Evolutionary conservation across 2,888 invertebrate species (phyloP).

Genomic region (Sclerodermus sp.): DNA sequence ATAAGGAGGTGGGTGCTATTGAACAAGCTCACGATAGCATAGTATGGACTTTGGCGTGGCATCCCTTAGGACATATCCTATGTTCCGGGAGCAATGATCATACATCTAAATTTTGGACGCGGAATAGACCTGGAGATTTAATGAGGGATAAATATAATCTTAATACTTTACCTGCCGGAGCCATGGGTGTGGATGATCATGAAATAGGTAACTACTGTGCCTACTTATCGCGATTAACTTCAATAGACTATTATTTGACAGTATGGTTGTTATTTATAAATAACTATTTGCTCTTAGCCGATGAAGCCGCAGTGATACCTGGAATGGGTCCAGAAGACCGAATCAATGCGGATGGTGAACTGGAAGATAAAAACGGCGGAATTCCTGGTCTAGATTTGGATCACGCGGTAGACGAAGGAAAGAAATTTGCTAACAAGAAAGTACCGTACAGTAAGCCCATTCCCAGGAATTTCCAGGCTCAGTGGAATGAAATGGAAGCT

Average conservation of each 20-base stretch:
- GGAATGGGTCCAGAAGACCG: slow-evolving; percentile 99
- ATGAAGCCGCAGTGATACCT: slow-evolving; percentile 82
- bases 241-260: no score
- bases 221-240: no score
- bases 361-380: slow-evolving; percentile 56
- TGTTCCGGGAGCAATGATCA: slow-evolving; percentile 99
- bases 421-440: slow-evolving; percentile 70
- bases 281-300: slow-evolving; percentile 52
- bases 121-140: slow-evolving; percentile 96
- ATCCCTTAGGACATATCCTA: slow-evolving; percentile 97
- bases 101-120: slow-evolving; percentile 98
- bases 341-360: slow-evolving; percentile 64
- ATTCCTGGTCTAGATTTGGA: slow-evolving; percentile 90
- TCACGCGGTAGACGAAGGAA: slow-evolving; percentile 69
- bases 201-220: slow-evolving; percentile 66
- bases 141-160: slow-evolving; percentile 98
- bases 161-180: slow-evolving; percentile 85
- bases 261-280: slow-evolving; percentile 8
- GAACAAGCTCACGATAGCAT: slow-evolving; percentile 99
- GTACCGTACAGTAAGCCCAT: slow-evolving; percentile 96
- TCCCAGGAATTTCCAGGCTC: slow-evolving; percentile 94
- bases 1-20: slow-evolving; percentile 97
- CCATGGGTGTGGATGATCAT: slow-evolving; percentile 70
- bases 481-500: slow-evolving; percentile 83
- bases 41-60: slow-evolving; percentile 99